Evolutionary conservation across 2,888 invertebrate species (phyloP).

Genomic region (Liposcelis brunnea): DNA sequence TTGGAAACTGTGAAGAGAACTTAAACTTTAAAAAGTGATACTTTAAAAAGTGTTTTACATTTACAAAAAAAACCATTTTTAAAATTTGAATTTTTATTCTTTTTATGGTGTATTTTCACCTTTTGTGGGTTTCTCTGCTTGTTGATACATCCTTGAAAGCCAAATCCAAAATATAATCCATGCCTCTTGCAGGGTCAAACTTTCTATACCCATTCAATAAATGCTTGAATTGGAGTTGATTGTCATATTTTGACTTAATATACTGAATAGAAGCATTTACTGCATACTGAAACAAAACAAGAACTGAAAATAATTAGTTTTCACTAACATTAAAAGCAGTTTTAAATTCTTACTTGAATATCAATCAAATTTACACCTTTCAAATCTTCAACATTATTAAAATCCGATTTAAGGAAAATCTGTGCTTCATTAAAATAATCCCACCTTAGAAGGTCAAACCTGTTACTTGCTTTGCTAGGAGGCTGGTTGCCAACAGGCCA

Average conservation of each 20-base stretch:
- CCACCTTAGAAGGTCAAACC: slow-evolving; percentile 76
- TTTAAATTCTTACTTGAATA: slow-evolving; percentile 32
- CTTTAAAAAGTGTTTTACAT: neutral
- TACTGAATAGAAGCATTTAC: slow-evolving; percentile 33
- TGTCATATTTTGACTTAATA: slow-evolving; percentile 31
- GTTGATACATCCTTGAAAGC: slow-evolving; percentile 33
- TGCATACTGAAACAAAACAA: slow-evolving; percentile 26
- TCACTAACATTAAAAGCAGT: neutral
- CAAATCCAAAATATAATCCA: slow-evolving; percentile 70
- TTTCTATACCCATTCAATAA: slow-evolving; percentile 54
- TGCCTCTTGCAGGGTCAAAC: slow-evolving; percentile 68
- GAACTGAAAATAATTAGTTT: neutral
- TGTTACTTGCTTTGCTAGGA: slow-evolving; percentile 45
- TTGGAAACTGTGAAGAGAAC: slow-evolving; percentile 3
- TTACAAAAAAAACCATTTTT: neutral
- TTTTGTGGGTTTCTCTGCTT: slow-evolving; percentile 33
- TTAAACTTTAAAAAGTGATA: too few relatives aligned
- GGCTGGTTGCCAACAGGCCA: slow-evolving; percentile 64
- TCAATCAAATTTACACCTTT: slow-evolving; percentile 49
- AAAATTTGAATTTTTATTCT: too few relatives aligned
- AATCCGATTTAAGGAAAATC: slow-evolving; percentile 65
- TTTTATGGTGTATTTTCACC: slow-evolving; percentile 21
- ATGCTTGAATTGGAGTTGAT: slow-evolving; percentile 33
- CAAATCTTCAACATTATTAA: slow-evolving; percentile 46
- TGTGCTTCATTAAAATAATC: slow-evolving; percentile 72